Evolutionary conservation across 2,888 invertebrate species (phyloP).

Genomic region (Caenorhabditis macrosperma): DNA sequence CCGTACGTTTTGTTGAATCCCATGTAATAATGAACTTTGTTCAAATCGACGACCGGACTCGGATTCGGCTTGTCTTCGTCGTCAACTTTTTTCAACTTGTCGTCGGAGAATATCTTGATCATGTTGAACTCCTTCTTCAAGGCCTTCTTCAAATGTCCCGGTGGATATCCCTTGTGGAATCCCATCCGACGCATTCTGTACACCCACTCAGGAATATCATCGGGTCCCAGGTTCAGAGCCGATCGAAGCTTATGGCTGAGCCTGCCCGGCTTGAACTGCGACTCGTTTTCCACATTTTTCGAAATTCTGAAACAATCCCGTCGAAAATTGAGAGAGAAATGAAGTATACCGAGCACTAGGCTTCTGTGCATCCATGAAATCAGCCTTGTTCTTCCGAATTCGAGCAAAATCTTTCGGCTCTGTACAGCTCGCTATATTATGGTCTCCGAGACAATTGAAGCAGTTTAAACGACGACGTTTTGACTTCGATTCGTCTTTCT

Average conservation of each 20-base stretch:
- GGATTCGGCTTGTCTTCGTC: conserved; percentile 22
- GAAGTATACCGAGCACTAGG: neutral
- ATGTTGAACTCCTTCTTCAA: conserved; percentile 29
- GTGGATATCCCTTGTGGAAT: conserved; percentile 89
- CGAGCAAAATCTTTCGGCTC: conserved; percentile 85
- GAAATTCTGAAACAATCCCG: conserved; percentile 8
- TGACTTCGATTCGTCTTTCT: neutral
- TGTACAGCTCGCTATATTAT: conserved; percentile 87
- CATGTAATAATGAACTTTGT: conserved; percentile 51
- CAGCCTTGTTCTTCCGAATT: conserved; percentile 82
- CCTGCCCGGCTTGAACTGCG: conserved; percentile 58
- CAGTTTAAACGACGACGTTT: conserved; percentile 82
- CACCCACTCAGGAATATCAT: conserved; percentile 89
- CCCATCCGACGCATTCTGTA: conserved; percentile 87
- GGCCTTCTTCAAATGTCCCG: conserved; percentile 91
- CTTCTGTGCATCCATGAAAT: conserved; percentile 2
- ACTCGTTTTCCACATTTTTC: neutral
- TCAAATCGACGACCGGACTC: conserved; percentile 38
- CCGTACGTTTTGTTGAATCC: conserved; percentile 65
- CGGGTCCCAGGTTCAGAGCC: conserved; percentile 82
- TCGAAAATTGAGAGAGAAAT: neutral
- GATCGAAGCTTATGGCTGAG: conserved; percentile 48
- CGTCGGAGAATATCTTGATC: conserved; percentile 32
- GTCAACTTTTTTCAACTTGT: neutral
- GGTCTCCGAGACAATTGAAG: conserved; percentile 90